These are phyloP conservation scores for Prinia subflava DNA, from an alignment of 2,113 vertebrate genomes.

Conservation along the genomic window DNA sequence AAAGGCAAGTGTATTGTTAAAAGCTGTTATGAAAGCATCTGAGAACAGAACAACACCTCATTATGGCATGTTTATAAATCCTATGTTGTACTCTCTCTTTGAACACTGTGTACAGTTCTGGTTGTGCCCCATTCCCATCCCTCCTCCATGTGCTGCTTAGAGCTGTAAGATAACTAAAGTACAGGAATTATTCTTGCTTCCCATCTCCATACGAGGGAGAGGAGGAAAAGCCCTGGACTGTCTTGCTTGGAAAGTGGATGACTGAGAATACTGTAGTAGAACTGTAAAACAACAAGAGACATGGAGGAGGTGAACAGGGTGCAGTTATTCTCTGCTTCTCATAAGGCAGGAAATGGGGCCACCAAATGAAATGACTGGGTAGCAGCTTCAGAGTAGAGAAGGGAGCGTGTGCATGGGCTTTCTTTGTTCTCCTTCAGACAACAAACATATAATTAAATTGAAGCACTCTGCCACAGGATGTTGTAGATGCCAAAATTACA, in stretches of 20 bases:
- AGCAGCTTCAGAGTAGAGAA: not conserved
- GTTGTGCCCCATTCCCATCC: not conserved
- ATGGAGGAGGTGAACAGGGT: not conserved
- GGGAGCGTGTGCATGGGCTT: constrained; percentile 9
- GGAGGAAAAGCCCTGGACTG: not conserved
- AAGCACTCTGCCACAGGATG: constrained; percentile 61
- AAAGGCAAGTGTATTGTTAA: constrained; percentile 30
- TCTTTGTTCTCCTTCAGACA: constrained; percentile 61
- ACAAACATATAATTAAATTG: constrained; percentile 61
- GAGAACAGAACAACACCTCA: constrained; percentile 19
- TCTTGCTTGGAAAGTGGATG: not conserved
- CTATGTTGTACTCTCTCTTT: not conserved
- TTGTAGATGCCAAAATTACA: constrained; percentile 56
- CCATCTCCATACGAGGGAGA: not conserved
- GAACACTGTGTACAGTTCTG: not conserved
- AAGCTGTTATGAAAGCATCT: constrained; percentile 33
- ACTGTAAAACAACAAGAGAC: not conserved
- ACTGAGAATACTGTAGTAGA: not conserved
- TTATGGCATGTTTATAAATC: constrained; percentile 24
- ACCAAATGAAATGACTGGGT: constrained; percentile 40
- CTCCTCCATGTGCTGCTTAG: not conserved
- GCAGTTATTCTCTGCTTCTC: not conserved
- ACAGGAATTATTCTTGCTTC: not conserved
- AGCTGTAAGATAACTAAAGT: not conserved
- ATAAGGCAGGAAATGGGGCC: constrained; percentile 34